A percentile compares a stretch with the other conserved stretches of the same genome.
These are phyloP conservation scores for Cyprinus carpio DNA, from an alignment of 2,113 vertebrate species.

Conservation along the genomic window DNA sequence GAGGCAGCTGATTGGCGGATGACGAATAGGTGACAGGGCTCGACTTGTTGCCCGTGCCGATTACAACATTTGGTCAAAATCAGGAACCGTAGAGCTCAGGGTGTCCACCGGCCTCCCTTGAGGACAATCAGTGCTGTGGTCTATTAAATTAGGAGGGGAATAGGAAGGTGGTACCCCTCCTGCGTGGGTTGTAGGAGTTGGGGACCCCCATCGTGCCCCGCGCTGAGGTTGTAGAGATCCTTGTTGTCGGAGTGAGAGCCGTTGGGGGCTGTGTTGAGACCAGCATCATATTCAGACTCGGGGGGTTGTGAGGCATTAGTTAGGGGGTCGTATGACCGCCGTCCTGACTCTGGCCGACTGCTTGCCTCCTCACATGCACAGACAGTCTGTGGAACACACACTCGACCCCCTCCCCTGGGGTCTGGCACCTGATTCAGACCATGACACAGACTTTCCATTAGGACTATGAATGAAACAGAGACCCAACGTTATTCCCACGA, in stretches of 20 bases:
- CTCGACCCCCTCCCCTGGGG: constrained; percentile 92
- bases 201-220: constrained; percentile 79
- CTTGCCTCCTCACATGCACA: constrained; percentile 97
- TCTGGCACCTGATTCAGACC: constrained; percentile 99
- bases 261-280: constrained; percentile 85
- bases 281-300: constrained; percentile 61
- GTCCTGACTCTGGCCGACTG: constrained; percentile 96
- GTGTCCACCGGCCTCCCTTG: constrained; percentile 81
- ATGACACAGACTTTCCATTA: constrained; percentile 99
- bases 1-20: constrained; percentile 70
- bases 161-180: constrained; percentile 73
- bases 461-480: constrained; percentile 99
- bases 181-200: constrained; percentile 60
- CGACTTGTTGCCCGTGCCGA: constrained; percentile 62
- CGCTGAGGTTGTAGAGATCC: constrained; percentile 84
- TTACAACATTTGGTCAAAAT: constrained; percentile 66
- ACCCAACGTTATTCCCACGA: constrained; percentile 77
- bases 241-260: constrained; percentile 84
- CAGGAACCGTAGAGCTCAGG: constrained; percentile 75
- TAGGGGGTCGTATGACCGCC: constrained; percentile 99
- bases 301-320: constrained; percentile 87
- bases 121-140: constrained; percentile 75
- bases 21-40: constrained; percentile 68
- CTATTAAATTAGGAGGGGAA: constrained; percentile 72
- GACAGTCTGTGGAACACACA: constrained; percentile 98